Evolutionary conservation across 2,113 vertebrate genomes (phyloP).

Genomic region (Notiomystis cincta): DNA sequence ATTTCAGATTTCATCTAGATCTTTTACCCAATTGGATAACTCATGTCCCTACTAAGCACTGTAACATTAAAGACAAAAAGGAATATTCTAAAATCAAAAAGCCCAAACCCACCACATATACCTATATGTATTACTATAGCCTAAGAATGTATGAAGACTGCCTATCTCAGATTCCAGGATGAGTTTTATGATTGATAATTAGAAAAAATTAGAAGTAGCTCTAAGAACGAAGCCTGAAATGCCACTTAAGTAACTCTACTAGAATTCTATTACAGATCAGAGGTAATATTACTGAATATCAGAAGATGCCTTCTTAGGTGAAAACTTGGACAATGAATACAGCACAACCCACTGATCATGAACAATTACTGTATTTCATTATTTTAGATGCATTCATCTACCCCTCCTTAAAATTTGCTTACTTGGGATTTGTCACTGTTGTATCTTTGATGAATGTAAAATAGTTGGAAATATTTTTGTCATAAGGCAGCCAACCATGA

Average conservation of each 20-base stretch:
- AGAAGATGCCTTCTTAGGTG: neutral
- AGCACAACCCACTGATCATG: neutral
- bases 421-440: conserved; percentile 92
- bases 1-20: too few species aligned
- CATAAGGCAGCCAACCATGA: conserved; percentile 95
- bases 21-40: neutral
- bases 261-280: neutral
- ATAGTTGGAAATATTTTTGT: conserved; percentile 97
- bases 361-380: neutral
- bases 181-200: neutral
- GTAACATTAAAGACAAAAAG: neutral
- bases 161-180: neutral
- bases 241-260: neutral
- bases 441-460: conserved; percentile 97
- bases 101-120: neutral
- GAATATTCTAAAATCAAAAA: neutral
- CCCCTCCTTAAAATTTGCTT: conserved; percentile 59
- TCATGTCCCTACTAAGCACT: neutral
- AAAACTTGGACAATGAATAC: neutral
- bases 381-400: neutral
- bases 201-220: neutral
- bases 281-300: neutral
- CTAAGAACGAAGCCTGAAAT: neutral
- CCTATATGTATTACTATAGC: neutral
- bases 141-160: neutral